phyloP scores from a whole-genome alignment of 2,113 vertebrate species.

The Rattus norvegicus region DNA sequence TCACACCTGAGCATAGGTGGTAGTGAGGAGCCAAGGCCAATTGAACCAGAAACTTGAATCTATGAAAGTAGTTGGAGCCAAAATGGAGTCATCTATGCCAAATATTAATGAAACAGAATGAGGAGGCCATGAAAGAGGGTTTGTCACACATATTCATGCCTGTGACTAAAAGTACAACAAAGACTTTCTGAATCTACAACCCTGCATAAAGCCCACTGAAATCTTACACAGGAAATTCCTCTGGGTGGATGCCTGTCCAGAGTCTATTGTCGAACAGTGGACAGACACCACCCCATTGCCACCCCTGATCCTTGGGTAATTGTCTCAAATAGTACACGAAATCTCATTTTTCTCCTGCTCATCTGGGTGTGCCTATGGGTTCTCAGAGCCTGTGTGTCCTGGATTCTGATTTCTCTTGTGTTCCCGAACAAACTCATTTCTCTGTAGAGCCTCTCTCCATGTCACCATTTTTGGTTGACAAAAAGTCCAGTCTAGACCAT shows the following conservation, averaged over 20 bases:
- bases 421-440: neutral
- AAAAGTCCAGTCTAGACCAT: neutral
- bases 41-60: neutral
- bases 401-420: neutral
- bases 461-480: neutral
- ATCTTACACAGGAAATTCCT: neutral
- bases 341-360: neutral
- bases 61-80: neutral
- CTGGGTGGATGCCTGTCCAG: no score
- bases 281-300: neutral
- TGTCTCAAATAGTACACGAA: neutral
- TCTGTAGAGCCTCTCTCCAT: neutral
- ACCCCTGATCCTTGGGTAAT: neutral
- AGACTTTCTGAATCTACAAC: neutral
- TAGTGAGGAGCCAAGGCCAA: neutral
- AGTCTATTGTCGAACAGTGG: neutral
- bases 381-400: neutral
- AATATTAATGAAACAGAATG: neutral
- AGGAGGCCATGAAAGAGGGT: neutral
- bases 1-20: no score
- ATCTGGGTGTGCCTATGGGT: neutral
- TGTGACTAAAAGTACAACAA: neutral
- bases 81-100: neutral
- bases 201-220: neutral
- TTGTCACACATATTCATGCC: neutral